phyloP scores from a whole-genome alignment of 2,797 vertebrate genomes.

The Cirrhinus mrigala region DNA sequence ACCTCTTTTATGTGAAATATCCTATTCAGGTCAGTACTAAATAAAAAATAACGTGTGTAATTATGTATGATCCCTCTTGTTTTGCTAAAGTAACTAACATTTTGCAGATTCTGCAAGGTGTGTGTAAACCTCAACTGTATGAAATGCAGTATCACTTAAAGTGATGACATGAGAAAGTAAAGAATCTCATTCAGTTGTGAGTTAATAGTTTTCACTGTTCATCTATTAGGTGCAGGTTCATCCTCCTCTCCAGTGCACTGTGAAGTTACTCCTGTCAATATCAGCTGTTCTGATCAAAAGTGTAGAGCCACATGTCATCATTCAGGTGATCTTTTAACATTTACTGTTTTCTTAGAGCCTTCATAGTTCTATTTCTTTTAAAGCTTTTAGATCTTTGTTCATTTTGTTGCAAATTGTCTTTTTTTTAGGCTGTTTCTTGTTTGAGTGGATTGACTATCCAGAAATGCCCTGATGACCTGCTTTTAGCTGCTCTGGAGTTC shows the following conservation, averaged over 20 bases:
- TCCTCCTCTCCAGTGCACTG: slow-evolving; percentile 77
- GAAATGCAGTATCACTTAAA: not conserved
- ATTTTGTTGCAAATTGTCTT: not conserved
- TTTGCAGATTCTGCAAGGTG: no score
- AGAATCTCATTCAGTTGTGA: not conserved
- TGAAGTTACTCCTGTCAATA: slow-evolving; percentile 83
- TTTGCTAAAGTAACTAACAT: no score
- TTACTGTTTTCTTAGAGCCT: not conserved
- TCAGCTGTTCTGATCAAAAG: slow-evolving; percentile 81
- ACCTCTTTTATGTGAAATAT: no score
- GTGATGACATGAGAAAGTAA: not conserved
- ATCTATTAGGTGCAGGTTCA: slow-evolving; percentile 79
- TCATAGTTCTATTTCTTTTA: not conserved
- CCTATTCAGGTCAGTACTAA: no score
- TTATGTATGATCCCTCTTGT: no score
- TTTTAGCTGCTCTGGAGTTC: slow-evolving; percentile 84
- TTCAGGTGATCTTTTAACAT: slow-evolving; percentile 78
- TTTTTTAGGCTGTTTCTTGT: slow-evolving; percentile 80
- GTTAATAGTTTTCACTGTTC: not conserved
- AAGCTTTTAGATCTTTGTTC: not conserved
- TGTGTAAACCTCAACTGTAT: no score
- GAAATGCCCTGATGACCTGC: slow-evolving; percentile 79
- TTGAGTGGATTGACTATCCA: slow-evolving; percentile 79
- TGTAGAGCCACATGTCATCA: slow-evolving; percentile 79
- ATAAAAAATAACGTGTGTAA: no score